These are phyloP conservation scores for Phlogophora meticulosa DNA, from an alignment of 2,888 invertebrate species.

Conservation along the genomic window DNA sequence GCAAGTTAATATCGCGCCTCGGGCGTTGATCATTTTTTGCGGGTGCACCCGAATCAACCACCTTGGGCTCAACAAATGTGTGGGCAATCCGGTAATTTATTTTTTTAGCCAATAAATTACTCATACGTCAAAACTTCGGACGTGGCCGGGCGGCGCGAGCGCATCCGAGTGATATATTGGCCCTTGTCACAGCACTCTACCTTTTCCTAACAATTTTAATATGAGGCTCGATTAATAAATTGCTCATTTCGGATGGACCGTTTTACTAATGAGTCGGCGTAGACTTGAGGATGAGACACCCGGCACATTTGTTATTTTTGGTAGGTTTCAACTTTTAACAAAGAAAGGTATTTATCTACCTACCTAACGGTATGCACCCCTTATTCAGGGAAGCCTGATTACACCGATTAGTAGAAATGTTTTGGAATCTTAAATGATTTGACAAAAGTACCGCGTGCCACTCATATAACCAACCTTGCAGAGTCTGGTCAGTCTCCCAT, in stretches of 20 bases:
- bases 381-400: no score
- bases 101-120: constrained; percentile 91
- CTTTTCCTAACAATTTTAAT: constrained; percentile 85
- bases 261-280: constrained; percentile 77
- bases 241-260: constrained; percentile 76
- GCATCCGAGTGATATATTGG: constrained; percentile 87
- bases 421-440: not conserved
- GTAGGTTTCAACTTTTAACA: constrained; percentile 7
- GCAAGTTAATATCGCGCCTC: constrained; percentile 80
- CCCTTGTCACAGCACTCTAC: constrained; percentile 86
- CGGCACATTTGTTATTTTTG: constrained; percentile 51
- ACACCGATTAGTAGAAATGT: not conserved
- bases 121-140: constrained; percentile 90
- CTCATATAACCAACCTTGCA: constrained; percentile 4
- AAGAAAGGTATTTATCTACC: constrained; percentile 7
- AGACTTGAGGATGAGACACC: constrained; percentile 54
- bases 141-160: constrained; percentile 76
- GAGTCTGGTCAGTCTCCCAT: constrained; percentile 1
- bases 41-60: constrained; percentile 88
- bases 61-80: constrained; percentile 88
- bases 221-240: constrained; percentile 83
- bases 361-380: no score
- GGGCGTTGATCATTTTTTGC: constrained; percentile 86
- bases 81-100: constrained; percentile 90
- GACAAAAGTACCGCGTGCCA: not conserved